A percentile compares a stretch with the other conserved stretches of the same genome.
Evolutionary conservation across 2,888 invertebrate species (phyloP).

Genomic region (Tiliacea citrago): DNA sequence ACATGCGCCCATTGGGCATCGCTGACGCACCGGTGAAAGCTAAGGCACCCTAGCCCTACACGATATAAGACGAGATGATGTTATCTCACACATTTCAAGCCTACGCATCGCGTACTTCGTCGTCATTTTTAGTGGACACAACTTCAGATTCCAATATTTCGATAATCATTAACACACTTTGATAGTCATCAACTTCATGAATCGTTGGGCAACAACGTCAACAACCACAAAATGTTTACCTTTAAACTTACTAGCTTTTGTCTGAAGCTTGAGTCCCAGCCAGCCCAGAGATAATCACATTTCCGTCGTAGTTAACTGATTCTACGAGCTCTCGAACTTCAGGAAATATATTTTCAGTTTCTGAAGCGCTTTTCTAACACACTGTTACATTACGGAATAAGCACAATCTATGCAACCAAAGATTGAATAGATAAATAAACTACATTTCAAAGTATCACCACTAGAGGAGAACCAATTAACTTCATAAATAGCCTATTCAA

Average conservation of each 20-base stretch:
- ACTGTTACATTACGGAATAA: constrained; percentile 16
- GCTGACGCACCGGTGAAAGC: constrained; percentile 88
- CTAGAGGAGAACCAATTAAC: constrained; percentile 80
- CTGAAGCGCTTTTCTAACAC: neutral
- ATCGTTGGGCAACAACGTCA: constrained; percentile 46
- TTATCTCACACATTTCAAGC: constrained; percentile 84
- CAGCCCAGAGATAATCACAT: constrained; percentile 1
- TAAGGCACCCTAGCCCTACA: constrained; percentile 84
- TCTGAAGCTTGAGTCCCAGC: neutral
- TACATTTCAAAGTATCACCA: constrained; percentile 74
- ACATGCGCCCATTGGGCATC: constrained; percentile 84
- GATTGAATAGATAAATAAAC: constrained; percentile 68
- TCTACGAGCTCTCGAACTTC: neutral
- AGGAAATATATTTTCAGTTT: neutral
- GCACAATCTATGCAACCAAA: constrained; percentile 23
- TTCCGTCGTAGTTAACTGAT: constrained; percentile 4
- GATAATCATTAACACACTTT: constrained; percentile 76
- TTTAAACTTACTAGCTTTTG: constrained; percentile 10
- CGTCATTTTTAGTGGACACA: constrained; percentile 70
- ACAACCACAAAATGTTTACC: constrained; percentile 48
- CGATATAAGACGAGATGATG: constrained; percentile 82
- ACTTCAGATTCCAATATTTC: constrained; percentile 74
- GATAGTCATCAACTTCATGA: constrained; percentile 70
- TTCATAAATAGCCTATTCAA: constrained; percentile 83
- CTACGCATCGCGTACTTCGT: constrained; percentile 81